Percentiles rank a stretch among this genome's conserved stretches.
These are phyloP conservation scores for Archaeoteleia sp. DNA, from an alignment of 2,888 invertebrate species.

Conservation along the genomic window DNA sequence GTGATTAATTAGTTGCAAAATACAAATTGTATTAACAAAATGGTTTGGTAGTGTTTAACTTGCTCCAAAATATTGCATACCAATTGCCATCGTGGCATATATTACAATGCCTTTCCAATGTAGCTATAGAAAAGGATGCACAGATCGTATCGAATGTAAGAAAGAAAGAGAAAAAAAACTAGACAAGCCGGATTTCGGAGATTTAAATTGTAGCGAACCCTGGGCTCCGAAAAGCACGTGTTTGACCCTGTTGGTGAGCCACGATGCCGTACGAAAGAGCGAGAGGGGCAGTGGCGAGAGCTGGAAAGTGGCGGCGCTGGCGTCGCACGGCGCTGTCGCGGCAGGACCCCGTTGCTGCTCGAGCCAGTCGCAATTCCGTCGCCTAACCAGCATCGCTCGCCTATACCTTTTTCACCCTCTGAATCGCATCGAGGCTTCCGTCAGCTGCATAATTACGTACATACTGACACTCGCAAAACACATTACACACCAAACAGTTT, in stretches of 20 bases:
- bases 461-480: slow-evolving; percentile 73
- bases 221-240: slow-evolving; percentile 44
- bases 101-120: too few relatives aligned
- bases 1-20: too few relatives aligned
- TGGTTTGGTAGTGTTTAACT: too few relatives aligned
- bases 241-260: slow-evolving; percentile 34
- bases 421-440: slow-evolving; percentile 67
- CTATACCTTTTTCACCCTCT: slow-evolving; percentile 76
- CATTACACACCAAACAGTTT: slow-evolving; percentile 16
- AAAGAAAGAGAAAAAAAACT: too few relatives aligned
- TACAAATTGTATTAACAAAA: too few relatives aligned
- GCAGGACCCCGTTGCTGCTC: slow-evolving; percentile 78
- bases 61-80: too few relatives aligned
- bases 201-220: slow-evolving; percentile 41
- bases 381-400: slow-evolving; percentile 73
- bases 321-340: slow-evolving; percentile 80
- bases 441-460: slow-evolving; percentile 61
- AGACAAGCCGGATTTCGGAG: too few relatives aligned
- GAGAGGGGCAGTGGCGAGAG: slow-evolving; percentile 56
- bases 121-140: too few relatives aligned
- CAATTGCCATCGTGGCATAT: too few relatives aligned
- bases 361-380: slow-evolving; percentile 73
- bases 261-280: background rate
- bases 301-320: slow-evolving; percentile 75
- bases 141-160: too few relatives aligned